These are phyloP conservation scores for Hyla sarda DNA, from an alignment of 2,113 vertebrate genomes.

Conservation along the genomic window DNA sequence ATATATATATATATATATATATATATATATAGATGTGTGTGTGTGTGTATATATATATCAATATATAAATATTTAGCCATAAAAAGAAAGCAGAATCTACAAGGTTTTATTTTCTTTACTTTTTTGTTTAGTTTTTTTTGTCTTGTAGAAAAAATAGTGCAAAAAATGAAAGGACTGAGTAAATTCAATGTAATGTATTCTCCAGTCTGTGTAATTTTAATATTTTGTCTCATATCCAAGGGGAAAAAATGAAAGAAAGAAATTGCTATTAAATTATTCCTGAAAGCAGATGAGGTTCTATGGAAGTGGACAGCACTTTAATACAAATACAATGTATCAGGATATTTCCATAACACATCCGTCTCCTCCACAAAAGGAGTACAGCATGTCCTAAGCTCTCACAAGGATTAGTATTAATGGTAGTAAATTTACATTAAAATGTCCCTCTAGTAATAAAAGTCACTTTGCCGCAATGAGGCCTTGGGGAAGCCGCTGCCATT, in stretches of 20 bases:
- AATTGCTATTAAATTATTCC: conserved; percentile 35
- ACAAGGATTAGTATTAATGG: conserved; percentile 57
- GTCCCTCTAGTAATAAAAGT: conserved; percentile 59
- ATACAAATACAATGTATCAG: conserved; percentile 12
- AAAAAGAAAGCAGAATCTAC: background rate
- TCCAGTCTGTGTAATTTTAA: conserved; percentile 18
- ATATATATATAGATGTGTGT: background rate
- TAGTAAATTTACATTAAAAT: conserved; percentile 54
- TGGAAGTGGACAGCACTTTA: conserved; percentile 7
- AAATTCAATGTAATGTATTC: background rate
- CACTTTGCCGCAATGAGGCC: conserved; percentile 56
- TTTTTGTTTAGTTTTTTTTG: background rate
- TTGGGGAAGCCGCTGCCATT: conserved; percentile 35
- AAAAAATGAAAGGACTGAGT: background rate
- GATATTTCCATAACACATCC: conserved; percentile 26
- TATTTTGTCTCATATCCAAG: background rate
- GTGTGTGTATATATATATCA: background rate
- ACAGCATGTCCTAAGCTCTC: conserved; percentile 18
- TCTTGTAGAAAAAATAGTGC: background rate
- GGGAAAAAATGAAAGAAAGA: background rate
- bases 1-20: conserved; percentile 6
- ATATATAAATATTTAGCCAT: no score
- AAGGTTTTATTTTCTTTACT: background rate
- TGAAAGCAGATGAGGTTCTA: conserved; percentile 20
- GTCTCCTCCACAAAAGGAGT: background rate